Evolutionary conservation across 2,888 invertebrate genomes (phyloP), one percentile per base, ranked within the genome.

Genomic region (Machimus atricapillus): DNA sequence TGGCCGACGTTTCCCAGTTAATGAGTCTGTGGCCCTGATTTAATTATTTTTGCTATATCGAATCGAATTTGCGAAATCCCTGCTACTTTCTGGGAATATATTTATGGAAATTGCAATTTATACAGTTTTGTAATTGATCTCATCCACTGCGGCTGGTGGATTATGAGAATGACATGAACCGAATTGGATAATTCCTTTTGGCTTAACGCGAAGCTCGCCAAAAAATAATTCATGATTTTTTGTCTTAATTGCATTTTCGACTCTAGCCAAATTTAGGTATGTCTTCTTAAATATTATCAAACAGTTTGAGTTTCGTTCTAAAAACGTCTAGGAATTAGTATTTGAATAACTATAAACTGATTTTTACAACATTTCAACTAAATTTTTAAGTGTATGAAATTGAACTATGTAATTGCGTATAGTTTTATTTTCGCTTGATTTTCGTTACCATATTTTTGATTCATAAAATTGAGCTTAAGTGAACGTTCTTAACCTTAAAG

Each of bases 1-100:
- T 78, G 43, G 43, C 7, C 40, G 46, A 78, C 23, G 43, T 78
- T 78, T 78, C 43, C 46, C 78, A 78, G 78, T 78, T 78, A 78
- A 78, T 78, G 78, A 23, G 19, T 66, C 66, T 37, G n/a, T 78
- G 40, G 40, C 37, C 6, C 78, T 78, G 37, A 78, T 78, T 78
- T 78, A 78, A 78, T 78, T 78, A 40, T 43, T 78, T 78, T 78
- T 40, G 14, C 66, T 66, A 23, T 27, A 66, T 27, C 66, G 66
- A 66, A 66, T 66, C 27, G 27, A 66, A 27, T 66, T 66, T 66
- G 3, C 66, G 12, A 66, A 66, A 66, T 66, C 66, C 66, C 66
- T 27, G 12, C 27, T 27, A 66, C 27, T 66, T 66, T 12, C 3
- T 12, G 66, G 27, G 19, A 66, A 27, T 23, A 66, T 23, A 66